phyloP scores from a whole-genome alignment of 2,797 vertebrate genomes.

The Melanotaenia trifasciata region DNA sequence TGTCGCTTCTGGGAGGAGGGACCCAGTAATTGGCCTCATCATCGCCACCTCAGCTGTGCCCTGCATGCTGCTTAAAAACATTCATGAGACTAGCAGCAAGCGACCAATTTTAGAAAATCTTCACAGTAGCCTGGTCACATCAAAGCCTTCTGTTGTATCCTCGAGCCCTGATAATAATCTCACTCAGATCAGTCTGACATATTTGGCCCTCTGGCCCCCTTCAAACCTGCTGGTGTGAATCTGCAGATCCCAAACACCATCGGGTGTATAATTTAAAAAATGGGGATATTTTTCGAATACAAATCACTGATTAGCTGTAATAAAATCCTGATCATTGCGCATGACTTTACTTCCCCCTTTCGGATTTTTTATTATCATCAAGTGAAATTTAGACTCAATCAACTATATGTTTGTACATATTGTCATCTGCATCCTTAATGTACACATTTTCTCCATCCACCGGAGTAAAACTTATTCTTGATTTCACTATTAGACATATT shows the following conservation, averaged over 20 bases:
- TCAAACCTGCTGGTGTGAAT: conserved; percentile 48
- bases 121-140: conserved; percentile 50
- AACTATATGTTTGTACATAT: too few species aligned
- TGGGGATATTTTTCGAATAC: conserved; percentile 30
- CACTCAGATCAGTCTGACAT: conserved; percentile 40
- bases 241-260: conserved; percentile 22
- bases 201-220: conserved; percentile 29
- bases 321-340: not conserved
- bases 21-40: conserved; percentile 48
- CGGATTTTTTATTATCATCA: not conserved
- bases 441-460: not conserved
- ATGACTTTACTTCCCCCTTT: not conserved
- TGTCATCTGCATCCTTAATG: too few species aligned
- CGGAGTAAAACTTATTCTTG: not conserved
- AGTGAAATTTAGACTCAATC: not conserved
- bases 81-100: conserved; percentile 48
- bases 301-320: conserved; percentile 1
- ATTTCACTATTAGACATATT: not conserved
- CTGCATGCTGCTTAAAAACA: conserved; percentile 49
- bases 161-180: conserved; percentile 60
- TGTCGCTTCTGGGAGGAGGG: conserved; percentile 37
- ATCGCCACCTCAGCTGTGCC: conserved; percentile 43
- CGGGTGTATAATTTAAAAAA: conserved; percentile 4
- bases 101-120: conserved; percentile 59
- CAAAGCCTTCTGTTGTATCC: conserved; percentile 53